Conservation (phyloP, 2,113 vertebrate genomes). For the Rhynchopsitta pachyrhyncha region DNA sequence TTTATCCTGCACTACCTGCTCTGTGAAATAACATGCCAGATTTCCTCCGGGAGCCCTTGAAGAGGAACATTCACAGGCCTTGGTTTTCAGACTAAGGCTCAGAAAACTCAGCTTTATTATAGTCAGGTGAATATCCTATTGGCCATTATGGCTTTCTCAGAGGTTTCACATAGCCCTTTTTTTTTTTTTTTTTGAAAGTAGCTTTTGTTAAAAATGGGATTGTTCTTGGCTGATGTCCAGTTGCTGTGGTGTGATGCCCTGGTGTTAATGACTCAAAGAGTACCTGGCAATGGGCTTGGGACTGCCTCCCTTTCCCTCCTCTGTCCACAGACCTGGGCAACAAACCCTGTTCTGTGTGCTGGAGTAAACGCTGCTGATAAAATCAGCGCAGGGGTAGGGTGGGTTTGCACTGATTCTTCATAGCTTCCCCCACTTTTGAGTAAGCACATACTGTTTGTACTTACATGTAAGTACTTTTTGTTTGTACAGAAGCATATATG, state of each 20-base stretch:
- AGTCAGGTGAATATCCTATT: neutral
- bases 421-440: too few relatives aligned
- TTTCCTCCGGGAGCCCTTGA: neutral
- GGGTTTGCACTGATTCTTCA: neutral
- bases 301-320: neutral
- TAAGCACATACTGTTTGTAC: neutral
- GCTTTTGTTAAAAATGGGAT: neutral
- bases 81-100: neutral
- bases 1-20: neutral
- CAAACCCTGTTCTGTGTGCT: neutral
- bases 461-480: neutral
- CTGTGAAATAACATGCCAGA: neutral
- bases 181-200: neutral
- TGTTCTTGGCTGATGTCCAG: neutral
- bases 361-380: fast-evolving
- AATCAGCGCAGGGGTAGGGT: neutral
- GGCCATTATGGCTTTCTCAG: neutral
- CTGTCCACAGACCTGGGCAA: neutral
- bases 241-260: neutral
- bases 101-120: neutral
- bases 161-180: neutral
- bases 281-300: neutral
- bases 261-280: neutral
- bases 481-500: neutral
- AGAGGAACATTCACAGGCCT: neutral